Percentiles rank a stretch among this genome's conserved stretches.
phyloP scores from a whole-genome alignment of 2,797 vertebrate species.

The Lophius americanus region DNA sequence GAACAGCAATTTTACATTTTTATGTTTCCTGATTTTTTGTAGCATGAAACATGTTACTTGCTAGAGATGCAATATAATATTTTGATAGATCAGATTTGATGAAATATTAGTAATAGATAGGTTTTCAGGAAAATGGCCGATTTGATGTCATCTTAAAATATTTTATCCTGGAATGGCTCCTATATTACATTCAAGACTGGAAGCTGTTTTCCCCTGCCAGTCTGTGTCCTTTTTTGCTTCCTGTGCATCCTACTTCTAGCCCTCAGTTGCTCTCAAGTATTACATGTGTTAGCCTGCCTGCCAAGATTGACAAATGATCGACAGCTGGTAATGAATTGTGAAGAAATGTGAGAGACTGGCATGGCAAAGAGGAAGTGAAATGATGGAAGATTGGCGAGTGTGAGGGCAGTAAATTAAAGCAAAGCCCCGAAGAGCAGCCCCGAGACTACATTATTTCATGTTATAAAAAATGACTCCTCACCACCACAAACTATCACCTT shows the following conservation, averaged over 20 bases:
- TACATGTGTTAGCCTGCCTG: constrained; percentile 40
- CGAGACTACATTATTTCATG: constrained; percentile 65
- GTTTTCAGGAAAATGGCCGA: too few species aligned
- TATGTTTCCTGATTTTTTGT: too few species aligned
- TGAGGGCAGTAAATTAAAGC: constrained; percentile 50
- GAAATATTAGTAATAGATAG: too few species aligned
- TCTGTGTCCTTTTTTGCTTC: constrained; percentile 8
- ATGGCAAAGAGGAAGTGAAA: constrained; percentile 47
- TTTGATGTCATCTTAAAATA: too few species aligned
- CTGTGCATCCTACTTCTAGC: constrained; percentile 25
- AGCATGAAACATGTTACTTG: too few species aligned
- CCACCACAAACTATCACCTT: constrained; percentile 54
- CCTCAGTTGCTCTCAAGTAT: constrained; percentile 11
- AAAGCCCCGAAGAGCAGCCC: constrained; percentile 34
- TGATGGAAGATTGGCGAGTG: constrained; percentile 30
- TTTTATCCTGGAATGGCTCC: background rate
- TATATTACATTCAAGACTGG: background rate
- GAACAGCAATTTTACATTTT: too few species aligned
- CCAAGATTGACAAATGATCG: constrained; percentile 44
- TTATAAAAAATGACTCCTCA: constrained; percentile 57
- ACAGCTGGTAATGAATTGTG: constrained; percentile 54
- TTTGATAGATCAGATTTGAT: too few species aligned
- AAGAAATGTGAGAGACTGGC: constrained; percentile 54
- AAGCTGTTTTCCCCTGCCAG: background rate
- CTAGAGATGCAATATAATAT: too few species aligned